These are phyloP conservation scores for Ormia ochracea DNA, from an alignment of 2,888 invertebrate genomes.

Conservation along the genomic window DNA sequence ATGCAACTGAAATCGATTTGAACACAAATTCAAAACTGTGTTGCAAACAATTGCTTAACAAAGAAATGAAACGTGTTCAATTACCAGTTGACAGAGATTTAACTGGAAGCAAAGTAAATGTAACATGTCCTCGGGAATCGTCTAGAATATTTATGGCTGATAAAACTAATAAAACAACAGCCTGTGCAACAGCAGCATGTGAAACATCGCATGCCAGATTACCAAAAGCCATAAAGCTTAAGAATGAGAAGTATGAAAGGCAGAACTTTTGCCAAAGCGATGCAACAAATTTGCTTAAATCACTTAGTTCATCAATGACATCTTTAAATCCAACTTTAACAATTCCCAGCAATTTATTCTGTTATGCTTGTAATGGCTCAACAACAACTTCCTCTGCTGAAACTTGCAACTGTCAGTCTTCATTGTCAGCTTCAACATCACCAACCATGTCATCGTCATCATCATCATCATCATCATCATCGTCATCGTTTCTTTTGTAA, in stretches of 20 bases:
- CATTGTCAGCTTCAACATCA: slow-evolving; percentile 7
- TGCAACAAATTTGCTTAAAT: slow-evolving; percentile 34
- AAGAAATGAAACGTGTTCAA: slow-evolving; percentile 72
- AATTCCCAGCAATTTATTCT: neutral
- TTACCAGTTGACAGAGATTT: slow-evolving; percentile 77
- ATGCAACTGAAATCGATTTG: slow-evolving; percentile 41
- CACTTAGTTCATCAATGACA: slow-evolving; percentile 31
- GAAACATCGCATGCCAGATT: slow-evolving; percentile 42
- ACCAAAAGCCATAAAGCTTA: slow-evolving; percentile 40
- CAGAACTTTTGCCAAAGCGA: neutral
- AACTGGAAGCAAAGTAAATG: slow-evolving; percentile 69
- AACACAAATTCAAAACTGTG: slow-evolving; percentile 52
- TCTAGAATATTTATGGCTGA: slow-evolving; percentile 32
- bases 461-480: neutral
- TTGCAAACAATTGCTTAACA: slow-evolving; percentile 58
- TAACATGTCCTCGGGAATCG: slow-evolving; percentile 33
- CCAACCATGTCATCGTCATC: neutral
- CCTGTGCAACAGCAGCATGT: neutral
- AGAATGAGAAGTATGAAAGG: neutral
- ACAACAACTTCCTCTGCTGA: neutral
- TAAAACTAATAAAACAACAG: slow-evolving; percentile 10
- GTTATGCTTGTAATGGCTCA: neutral
- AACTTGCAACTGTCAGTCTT: slow-evolving; percentile 31
- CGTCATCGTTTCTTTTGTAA: neutral
- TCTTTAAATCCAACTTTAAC: slow-evolving; percentile 31